Evolutionary conservation across 2,797 vertebrate genomes (phyloP).

Genomic region (Hydrocynus forskahlii): DNA sequence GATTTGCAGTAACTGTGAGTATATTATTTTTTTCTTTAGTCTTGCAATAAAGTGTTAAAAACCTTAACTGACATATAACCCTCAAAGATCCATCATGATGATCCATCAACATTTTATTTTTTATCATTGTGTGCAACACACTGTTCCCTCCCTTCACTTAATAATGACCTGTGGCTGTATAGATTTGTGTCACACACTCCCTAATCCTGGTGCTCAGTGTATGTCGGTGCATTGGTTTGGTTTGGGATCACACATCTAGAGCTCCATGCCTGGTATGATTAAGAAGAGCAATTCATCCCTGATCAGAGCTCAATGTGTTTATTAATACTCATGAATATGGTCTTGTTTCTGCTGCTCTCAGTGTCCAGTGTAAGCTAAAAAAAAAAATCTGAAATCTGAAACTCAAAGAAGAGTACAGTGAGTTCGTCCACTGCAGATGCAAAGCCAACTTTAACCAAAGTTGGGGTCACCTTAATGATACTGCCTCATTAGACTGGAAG

Average conservation of each 20-base stretch:
- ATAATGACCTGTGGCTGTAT: neutral
- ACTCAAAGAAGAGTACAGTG: neutral
- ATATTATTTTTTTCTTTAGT: neutral
- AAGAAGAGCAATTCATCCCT: neutral
- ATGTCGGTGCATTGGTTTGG: neutral
- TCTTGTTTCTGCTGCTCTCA: neutral
- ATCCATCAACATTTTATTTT: neutral
- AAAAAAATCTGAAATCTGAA: neutral
- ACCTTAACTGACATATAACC: neutral
- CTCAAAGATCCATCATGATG: neutral
- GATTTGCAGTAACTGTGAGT: neutral
- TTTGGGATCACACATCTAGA: neutral
- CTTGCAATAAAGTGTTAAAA: neutral
- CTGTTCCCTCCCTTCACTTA: neutral
- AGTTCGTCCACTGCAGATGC: neutral
- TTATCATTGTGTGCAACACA: neutral
- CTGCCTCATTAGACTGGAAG: neutral
- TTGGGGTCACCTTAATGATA: neutral
- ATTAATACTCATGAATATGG: neutral
- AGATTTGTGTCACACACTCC: neutral
- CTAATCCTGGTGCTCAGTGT: neutral
- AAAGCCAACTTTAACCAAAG: neutral
- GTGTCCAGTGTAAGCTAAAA: neutral
- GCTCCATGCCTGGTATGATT: neutral
- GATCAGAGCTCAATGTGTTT: neutral